Conservation (phyloP, 2,113 vertebrate species). For the Ia io region DNA sequence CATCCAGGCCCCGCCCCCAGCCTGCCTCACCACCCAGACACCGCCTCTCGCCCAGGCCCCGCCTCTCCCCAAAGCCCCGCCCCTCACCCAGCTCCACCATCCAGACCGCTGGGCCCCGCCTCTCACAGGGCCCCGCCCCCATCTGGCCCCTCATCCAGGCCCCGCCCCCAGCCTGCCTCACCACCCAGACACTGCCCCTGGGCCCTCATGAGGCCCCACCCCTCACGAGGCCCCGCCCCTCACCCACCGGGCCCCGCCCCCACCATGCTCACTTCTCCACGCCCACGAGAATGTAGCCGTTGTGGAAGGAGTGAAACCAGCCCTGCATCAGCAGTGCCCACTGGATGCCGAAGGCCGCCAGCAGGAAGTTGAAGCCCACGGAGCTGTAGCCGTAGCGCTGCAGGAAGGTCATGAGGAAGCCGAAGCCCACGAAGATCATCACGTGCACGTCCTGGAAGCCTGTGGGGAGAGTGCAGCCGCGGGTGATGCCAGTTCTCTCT, state of each 20-base stretch:
- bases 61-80: rapidly evolving
- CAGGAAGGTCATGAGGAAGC: slow-evolving; percentile 98
- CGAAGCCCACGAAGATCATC: slow-evolving; percentile 99
- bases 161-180: neutral
- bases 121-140: no score
- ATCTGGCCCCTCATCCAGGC: neutral
- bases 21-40: neutral
- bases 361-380: slow-evolving; percentile 96
- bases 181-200: neutral
- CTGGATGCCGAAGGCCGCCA: slow-evolving; percentile 95
- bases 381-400: slow-evolving; percentile 93
- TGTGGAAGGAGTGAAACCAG: slow-evolving; percentile 90
- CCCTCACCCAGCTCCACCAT: no score
- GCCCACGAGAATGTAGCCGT: slow-evolving; percentile 87
- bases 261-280: slow-evolving; percentile 86
- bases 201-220: neutral
- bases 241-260: neutral
- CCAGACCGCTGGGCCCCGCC: no score
- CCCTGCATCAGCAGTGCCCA: slow-evolving; percentile 99
- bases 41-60: no score
- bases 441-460: slow-evolving; percentile 98
- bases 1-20: neutral
- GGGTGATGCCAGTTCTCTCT: no score
- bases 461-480: slow-evolving; percentile 68
- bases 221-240: rapidly evolving